These are phyloP conservation scores for Panagrolaimus sp. DNA, from an alignment of 1,140 invertebrate genomes.

Conservation along the genomic window DNA sequence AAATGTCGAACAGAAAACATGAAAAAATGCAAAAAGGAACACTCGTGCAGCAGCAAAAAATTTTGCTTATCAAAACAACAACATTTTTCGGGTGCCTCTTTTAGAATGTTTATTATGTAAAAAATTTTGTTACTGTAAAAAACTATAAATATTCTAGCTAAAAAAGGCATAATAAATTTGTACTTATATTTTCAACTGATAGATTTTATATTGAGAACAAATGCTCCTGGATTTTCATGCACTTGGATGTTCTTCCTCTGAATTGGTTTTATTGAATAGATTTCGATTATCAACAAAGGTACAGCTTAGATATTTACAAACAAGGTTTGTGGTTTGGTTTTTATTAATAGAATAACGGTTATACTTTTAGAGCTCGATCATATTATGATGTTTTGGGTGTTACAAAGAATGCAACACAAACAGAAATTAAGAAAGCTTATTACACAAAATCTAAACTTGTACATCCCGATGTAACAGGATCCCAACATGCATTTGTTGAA, in stretches of 20 bases:
- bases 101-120: neutral
- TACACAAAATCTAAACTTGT: slow-evolving; percentile 23
- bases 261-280: neutral
- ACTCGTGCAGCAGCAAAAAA: too few relatives aligned
- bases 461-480: slow-evolving; percentile 5
- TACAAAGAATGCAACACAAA: slow-evolving; percentile 17
- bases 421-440: slow-evolving; percentile 27
- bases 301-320: neutral
- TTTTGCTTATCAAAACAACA: too few relatives aligned
- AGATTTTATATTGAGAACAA: neutral
- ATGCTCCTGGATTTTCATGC: neutral
- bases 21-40: too few relatives aligned
- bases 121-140: neutral
- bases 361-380: slow-evolving; percentile 7
- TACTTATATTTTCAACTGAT: neutral
- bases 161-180: too few relatives aligned
- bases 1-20: too few relatives aligned
- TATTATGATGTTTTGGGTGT: slow-evolving; percentile 23
- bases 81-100: too few relatives aligned
- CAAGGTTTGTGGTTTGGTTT: neutral
- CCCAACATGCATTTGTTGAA: slow-evolving; percentile 18
- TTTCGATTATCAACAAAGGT: neutral
- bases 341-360: neutral
- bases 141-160: neutral
- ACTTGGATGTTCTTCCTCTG: neutral